Evolutionary conservation across 2,797 vertebrate species (phyloP), one percentile per base, ranked within the genome.

Genomic region (Schizothorax lantsangensis): DNA sequence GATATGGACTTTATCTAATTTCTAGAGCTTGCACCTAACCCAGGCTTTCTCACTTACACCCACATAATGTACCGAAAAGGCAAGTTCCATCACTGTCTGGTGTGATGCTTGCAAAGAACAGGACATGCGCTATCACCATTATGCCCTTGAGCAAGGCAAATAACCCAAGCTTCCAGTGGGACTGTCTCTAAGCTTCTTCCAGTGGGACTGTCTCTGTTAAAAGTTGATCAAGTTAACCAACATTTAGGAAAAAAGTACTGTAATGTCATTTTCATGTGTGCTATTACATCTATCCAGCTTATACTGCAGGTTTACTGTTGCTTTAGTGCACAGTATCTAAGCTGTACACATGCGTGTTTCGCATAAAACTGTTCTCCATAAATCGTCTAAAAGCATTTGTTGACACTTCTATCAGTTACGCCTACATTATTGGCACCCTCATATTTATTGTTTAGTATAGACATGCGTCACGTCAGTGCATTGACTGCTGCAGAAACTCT

Each of bases 1-100:
- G 40, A 47, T 30, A 52, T 33, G 59, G 40, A 81, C n/a, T 52
- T 52, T 52, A 47, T 81, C 75, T 21, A 40, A 52, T 36, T 68
- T 49, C 30, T 64, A 62, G 15, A 57, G 49, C 26, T 59, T 72
- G 49, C 68, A 57, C 84, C 59, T 69, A 81, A 81, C 79, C 45
- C 79, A 81, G 43, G 30, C 64, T 69, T 81, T 81, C 79, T 52
- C 79, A 81, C 79, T 52, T 69, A 52, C 79, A 81, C 33, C 68
- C 83, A 62, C 68, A 47, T 78, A 38, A 26, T 77, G 33, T 77
- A n/a, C 83, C 6, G 17, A 62, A 62, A 81, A 81, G 26, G 64
- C 79, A 69, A 43, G 38, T 57, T 79, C 54, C 14, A 15, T 57
- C 49, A 62, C 73, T 64, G 21, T 73, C 69, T 69, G 43, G 21